Conservation (phyloP, 2,797 vertebrate species). For the Cryptoprocta ferox region DNA sequence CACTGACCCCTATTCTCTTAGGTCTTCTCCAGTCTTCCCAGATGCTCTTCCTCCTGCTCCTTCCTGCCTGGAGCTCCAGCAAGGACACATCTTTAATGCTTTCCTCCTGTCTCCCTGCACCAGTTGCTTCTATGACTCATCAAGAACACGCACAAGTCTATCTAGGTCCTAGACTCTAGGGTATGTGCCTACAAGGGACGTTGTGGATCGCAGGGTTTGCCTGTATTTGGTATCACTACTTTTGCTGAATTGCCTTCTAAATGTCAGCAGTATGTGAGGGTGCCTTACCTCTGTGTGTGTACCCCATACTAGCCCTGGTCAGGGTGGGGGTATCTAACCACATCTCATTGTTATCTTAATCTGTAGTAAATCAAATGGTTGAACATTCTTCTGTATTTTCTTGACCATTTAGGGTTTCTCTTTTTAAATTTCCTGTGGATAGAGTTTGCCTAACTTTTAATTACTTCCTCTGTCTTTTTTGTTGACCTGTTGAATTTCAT, state of each 20-base stretch:
- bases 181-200: fast-evolving
- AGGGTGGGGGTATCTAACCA: fast-evolving
- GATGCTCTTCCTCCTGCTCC: neutral
- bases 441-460: neutral
- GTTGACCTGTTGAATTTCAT: neutral
- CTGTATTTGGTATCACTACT: neutral
- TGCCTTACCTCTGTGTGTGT: fast-evolving
- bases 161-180: neutral
- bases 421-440: neutral
- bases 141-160: fast-evolving
- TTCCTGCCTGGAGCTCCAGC: neutral
- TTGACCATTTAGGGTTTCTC: neutral
- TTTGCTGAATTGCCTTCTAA: neutral
- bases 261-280: too few relatives aligned
- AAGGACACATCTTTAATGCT: too few relatives aligned
- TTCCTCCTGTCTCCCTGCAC: fast-evolving
- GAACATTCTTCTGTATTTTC: too few relatives aligned
- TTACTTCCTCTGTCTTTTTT: neutral
- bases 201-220: neutral
- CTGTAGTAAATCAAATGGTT: neutral
- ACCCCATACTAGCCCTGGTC: neutral
- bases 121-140: neutral
- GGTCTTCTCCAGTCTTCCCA: neutral
- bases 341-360: too few relatives aligned
- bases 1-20: fast-evolving